Conservation (phyloP, 2,888 invertebrate species). For the Glyphotaelius pellucidus region DNA sequence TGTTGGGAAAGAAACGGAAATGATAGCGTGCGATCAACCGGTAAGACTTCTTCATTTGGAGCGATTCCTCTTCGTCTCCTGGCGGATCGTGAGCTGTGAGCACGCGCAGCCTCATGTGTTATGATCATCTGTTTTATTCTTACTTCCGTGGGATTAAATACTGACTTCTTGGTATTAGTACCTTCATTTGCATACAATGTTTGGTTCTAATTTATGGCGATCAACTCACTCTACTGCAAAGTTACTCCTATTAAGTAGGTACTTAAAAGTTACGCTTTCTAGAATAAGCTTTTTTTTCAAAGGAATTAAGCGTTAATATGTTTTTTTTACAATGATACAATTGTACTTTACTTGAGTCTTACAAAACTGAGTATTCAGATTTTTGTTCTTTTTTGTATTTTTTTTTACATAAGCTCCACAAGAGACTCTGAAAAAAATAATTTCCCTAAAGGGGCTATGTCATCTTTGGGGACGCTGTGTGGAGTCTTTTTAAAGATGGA, state of each 20-base stretch:
- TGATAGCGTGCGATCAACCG: constrained; percentile 3
- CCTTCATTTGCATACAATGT: not conserved
- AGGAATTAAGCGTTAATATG: too few relatives aligned
- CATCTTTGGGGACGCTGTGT: too few relatives aligned
- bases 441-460: too few relatives aligned
- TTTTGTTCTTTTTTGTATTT: too few relatives aligned
- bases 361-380: too few relatives aligned
- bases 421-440: too few relatives aligned
- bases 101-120: constrained; percentile 15
- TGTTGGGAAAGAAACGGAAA: not conserved
- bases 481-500: too few relatives aligned
- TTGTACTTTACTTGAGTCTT: too few relatives aligned
- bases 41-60: constrained; percentile 20
- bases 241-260: not conserved
- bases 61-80: constrained; percentile 9
- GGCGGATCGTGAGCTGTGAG: not conserved
- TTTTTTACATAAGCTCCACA: too few relatives aligned
- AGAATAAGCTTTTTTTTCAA: not conserved
- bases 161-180: not conserved
- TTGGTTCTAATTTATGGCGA: not conserved
- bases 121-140: not conserved
- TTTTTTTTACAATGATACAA: too few relatives aligned
- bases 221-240: not conserved
- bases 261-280: not conserved
- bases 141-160: constrained; percentile 2